Conservation (phyloP, 2,113 vertebrate species). For the Hucho hucho region DNA sequence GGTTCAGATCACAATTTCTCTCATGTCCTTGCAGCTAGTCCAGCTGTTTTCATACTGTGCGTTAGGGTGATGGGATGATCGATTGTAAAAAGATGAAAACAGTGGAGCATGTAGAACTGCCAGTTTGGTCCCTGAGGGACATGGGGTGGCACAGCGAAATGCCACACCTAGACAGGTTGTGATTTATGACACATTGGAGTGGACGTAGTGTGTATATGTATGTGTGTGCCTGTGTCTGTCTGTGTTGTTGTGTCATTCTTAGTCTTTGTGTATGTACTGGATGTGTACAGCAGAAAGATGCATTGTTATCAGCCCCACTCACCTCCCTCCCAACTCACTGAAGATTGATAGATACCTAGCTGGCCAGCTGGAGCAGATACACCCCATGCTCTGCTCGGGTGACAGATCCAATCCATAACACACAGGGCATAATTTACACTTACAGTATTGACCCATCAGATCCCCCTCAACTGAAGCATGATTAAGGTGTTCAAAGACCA, state of each 20-base stretch:
- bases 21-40: neutral
- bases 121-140: neutral
- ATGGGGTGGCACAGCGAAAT: neutral
- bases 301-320: too few species aligned
- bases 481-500: neutral
- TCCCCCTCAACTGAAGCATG: too few species aligned
- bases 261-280: neutral
- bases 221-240: neutral
- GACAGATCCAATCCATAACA: too few species aligned
- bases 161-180: neutral
- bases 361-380: too few species aligned
- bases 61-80: constrained; percentile 5
- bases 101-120: constrained; percentile 7
- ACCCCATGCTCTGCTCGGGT: too few species aligned
- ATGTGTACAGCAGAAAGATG: too few species aligned
- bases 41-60: constrained; percentile 5
- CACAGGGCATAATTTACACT: too few species aligned
- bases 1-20: neutral
- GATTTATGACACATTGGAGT: neutral
- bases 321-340: too few species aligned
- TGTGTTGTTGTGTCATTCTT: neutral
- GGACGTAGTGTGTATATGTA: neutral
- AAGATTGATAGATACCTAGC: too few species aligned
- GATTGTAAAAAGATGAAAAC: constrained; percentile 12
- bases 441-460: too few species aligned